Evolutionary conservation across 2,797 vertebrate genomes (phyloP), one percentile per base, ranked within the genome.

Genomic region (Chelmon rostratus): DNA sequence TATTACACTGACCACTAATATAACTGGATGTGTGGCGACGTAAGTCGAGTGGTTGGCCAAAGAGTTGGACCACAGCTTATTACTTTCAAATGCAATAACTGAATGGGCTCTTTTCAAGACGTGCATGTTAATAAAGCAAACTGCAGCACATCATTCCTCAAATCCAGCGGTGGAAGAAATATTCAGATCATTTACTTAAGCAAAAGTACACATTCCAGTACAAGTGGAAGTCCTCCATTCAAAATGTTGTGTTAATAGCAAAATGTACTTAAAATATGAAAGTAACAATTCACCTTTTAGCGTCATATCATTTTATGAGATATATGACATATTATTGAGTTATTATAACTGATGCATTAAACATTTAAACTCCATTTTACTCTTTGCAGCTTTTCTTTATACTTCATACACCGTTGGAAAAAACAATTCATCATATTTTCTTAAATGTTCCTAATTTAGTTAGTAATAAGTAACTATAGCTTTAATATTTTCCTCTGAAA

Each of bases 21-120:
- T 64, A 19, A 59, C 28, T 40, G 52, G 35, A 42, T 25, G 31
- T 70, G 58, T 72, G 46, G 50, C 71, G 23, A 49, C 58, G 37
- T 35, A 31, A 42, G 28, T 56, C 12, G 23, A 63, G 54, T 13
- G 23, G 47, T 37, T 23, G 35, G 76, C 59, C 46, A 61, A 58
- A 62, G 18, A 69, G 33, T 63, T 40, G 7, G 13, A 53, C 33
- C 52, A 53, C 35, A 66, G 19, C 78, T 81, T 68, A 68, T 68
- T 31, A 46, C 54, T 70, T 79, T 76, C 3, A 77, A 68, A 77
- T 71, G 28, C 25, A 74, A n/a, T 37, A 64, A 71, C 6, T 40
- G 28, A 69, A 65, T 19, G 3, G 7, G 63, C 23, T 82, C 23
- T 49, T 79, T 81, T 68, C 8, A 44, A 57, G 6, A 74, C 40